Evolutionary conservation across 2,888 invertebrate genomes (phyloP), one percentile per base, ranked within the genome.

Genomic region (Saturnia japonica): DNA sequence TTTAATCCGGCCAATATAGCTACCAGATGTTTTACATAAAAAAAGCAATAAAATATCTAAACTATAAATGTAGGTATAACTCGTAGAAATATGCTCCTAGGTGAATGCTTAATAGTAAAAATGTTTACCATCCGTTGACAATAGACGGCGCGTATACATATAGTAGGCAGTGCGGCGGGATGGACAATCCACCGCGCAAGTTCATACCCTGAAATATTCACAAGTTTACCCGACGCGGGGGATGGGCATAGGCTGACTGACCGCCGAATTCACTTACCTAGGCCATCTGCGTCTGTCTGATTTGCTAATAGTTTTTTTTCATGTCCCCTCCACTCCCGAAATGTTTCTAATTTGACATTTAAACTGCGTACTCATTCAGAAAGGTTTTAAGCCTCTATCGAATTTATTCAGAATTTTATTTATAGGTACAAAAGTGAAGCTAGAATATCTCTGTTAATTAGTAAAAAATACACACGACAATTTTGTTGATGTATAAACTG

Each of bases 241-340:
- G 34, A 40, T 34, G 64, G 64, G 64, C 64, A 22, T 16, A 25
- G 64, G 1, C 64, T 64, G 64, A 64, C 34, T 64, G 64, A 64
- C 64, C 64, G 64, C 64, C 40, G 64, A 64, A 64, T 64, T 64
- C 64, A 64, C 64, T 40, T 34, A 64, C 64, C 57, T 60, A 64
- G 40, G 57, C 57, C 57, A 60, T 60, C 57, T 60, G 57, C 57
- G 57, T 60, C 14, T 60, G 57, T 60, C 57, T 60, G 28, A 60
- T 60, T 60, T 60, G 57, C 57, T 64, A 34, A 64, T 64, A 64
- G 40, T 68, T 47, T 68, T 47, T 67, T 68, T 43, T 67, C 22
- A 47, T 19, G 25, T 14, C 25, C 54, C 25, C 4, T 6, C 57
- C 7, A 25, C 68, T 47, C 47, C 19, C 28, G 25, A 68, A 47